Conservation (phyloP, 1,140 invertebrate genomes). For the Pogonomyrmex californicus region DNA sequence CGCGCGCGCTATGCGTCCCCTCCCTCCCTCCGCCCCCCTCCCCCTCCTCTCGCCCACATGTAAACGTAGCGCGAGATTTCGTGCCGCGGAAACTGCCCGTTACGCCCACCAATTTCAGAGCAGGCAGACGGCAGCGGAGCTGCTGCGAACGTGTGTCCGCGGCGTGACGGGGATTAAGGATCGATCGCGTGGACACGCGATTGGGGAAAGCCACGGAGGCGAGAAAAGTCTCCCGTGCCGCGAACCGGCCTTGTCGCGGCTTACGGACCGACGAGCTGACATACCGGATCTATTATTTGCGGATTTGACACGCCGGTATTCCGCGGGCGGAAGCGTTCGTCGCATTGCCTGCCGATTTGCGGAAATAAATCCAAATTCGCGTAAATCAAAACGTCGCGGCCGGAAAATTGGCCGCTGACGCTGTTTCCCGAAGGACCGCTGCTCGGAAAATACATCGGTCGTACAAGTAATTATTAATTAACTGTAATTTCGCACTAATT, state of each 20-base stretch:
- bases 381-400: constrained; percentile 30
- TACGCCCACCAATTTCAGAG: constrained; percentile 34
- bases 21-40: no score
- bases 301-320: constrained; percentile 40
- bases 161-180: constrained; percentile 36
- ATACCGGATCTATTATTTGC: constrained; percentile 45
- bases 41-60: no score
- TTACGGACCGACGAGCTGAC: constrained; percentile 25
- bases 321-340: background rate
- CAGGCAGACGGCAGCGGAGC: background rate
- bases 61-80: constrained; percentile 46
- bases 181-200: constrained; percentile 35
- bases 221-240: constrained; percentile 7
- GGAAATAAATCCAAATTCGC: constrained; percentile 29
- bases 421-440: background rate
- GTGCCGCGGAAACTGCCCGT: background rate
- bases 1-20: background rate
- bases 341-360: background rate
- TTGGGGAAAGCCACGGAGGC: background rate
- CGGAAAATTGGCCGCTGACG: background rate
- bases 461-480: background rate
- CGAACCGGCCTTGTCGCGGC: constrained; percentile 32
- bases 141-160: background rate
- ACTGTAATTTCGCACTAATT: background rate
- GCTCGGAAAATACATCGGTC: background rate